Conservation (phyloP, 2,113 vertebrate species). For the Dissostichus mawsoni region DNA sequence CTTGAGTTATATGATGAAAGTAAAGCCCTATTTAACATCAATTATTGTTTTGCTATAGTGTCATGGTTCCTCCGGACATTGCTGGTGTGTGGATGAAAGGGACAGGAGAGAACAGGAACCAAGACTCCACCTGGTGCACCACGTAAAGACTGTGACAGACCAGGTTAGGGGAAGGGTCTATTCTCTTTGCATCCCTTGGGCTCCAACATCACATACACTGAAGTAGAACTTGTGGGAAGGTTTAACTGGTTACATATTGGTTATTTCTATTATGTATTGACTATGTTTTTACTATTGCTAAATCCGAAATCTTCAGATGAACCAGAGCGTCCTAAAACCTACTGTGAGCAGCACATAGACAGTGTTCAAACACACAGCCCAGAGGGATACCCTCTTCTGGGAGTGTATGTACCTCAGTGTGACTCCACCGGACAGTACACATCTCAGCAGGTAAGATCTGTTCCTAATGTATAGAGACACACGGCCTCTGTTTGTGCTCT, state of each 20-base stretch:
- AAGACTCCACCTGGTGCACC: conserved; percentile 75
- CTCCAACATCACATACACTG: no score
- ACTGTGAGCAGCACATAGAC: conserved; percentile 83
- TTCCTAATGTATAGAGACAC: background rate
- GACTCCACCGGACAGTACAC: conserved; percentile 84
- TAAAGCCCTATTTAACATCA: no score
- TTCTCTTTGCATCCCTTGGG: no score
- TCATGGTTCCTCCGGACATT: conserved; percentile 85
- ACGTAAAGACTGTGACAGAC: conserved; percentile 69
- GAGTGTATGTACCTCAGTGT: conserved; percentile 86
- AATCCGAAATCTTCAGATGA: conserved; percentile 9
- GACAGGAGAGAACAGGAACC: conserved; percentile 87
- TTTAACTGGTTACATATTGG: no score
- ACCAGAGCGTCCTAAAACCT: conserved; percentile 59
- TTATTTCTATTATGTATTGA: no score
- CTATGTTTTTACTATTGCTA: background rate
- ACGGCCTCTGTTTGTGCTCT: no score
- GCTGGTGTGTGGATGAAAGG: conserved; percentile 89
- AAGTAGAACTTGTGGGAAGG: no score
- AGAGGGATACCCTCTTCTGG: conserved; percentile 28
- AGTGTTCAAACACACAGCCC: conserved; percentile 45
- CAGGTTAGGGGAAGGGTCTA: conserved; percentile 76
- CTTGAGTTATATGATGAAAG: background rate
- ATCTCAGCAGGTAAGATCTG: conserved; percentile 72
- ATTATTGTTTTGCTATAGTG: conserved; percentile 75